phyloP scores from a whole-genome alignment of 2,797 vertebrate genomes.

The Parambassis ranga region DNA sequence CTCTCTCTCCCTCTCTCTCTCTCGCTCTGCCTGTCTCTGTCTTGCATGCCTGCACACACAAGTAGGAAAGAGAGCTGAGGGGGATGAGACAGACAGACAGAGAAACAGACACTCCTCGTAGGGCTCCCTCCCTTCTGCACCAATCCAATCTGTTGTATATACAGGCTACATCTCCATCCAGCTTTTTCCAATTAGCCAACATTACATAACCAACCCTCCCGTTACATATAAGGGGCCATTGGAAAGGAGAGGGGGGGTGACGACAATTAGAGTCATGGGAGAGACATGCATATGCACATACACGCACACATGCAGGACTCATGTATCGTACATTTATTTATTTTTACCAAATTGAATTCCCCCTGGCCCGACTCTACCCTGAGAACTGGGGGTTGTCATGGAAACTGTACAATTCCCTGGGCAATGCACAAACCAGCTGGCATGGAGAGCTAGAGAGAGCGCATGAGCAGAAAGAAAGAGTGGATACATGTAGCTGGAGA shows the following conservation, averaged over 20 bases:
- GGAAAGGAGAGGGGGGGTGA: constrained; percentile 12
- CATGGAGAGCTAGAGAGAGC: constrained; percentile 33
- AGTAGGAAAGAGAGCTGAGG: neutral
- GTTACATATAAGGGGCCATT: constrained; percentile 15
- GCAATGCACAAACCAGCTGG: constrained; percentile 65
- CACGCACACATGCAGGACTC: neutral
- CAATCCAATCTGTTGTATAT: constrained; percentile 45
- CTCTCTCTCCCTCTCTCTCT: constrained; percentile 7
- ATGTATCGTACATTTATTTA: constrained; percentile 57
- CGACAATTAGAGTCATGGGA: neutral
- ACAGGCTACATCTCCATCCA: constrained; percentile 30
- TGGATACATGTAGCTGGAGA: constrained; percentile 17
- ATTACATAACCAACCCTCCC: constrained; percentile 43
- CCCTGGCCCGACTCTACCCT: constrained; percentile 52
- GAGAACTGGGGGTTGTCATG: constrained; percentile 74
- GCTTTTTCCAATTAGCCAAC: constrained; percentile 46
- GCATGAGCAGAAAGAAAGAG: constrained; percentile 8
- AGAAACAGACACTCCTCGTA: constrained; percentile 21
- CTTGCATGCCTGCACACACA: constrained; percentile 42
- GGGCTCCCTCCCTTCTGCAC: constrained; percentile 7
- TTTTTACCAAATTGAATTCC: constrained; percentile 64
- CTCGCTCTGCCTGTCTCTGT: constrained; percentile 1
- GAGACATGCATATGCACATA: neutral
- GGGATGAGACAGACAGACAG: neutral
- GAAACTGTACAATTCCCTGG: constrained; percentile 74